Percentiles rank a stretch among this genome's conserved stretches.
Evolutionary conservation across 2,113 vertebrate species (phyloP).

Genomic region (Chaetodon auriga): DNA sequence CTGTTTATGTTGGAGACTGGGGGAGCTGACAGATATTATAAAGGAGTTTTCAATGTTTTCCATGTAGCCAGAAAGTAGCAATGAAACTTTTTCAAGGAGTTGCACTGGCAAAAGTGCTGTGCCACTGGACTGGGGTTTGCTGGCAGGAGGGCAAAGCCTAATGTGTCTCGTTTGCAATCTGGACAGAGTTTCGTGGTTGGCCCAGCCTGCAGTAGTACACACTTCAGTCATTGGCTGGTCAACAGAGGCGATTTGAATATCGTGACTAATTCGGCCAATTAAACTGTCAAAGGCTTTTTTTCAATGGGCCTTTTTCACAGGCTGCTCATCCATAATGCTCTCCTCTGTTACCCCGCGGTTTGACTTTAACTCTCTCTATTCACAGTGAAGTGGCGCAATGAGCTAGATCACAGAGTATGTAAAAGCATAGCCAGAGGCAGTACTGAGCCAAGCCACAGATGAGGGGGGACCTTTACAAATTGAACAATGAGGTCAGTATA

Average conservation of each 20-base stretch:
- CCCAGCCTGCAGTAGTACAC: conserved; percentile 64
- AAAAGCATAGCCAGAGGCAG: conserved; percentile 72
- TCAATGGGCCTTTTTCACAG: conserved; percentile 72
- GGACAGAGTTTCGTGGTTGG: conserved; percentile 70
- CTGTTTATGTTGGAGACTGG: conserved; percentile 81
- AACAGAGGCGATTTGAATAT: conserved; percentile 80
- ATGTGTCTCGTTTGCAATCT: conserved; percentile 77
- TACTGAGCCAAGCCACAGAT: conserved; percentile 62
- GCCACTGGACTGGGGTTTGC: conserved; percentile 62
- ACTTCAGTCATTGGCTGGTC: conserved; percentile 77
- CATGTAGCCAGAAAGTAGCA: conserved; percentile 75
- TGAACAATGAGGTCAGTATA: conserved; percentile 75
- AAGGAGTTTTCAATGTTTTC: conserved; percentile 77
- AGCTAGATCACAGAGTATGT: conserved; percentile 76
- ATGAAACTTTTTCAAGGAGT: conserved; percentile 67
- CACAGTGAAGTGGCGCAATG: conserved; percentile 73
- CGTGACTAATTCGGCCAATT: conserved; percentile 83
- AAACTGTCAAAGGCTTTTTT: conserved; percentile 79
- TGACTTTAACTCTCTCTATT: conserved; percentile 76
- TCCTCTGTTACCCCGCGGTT: conserved; percentile 73
- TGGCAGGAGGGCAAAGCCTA: conserved; percentile 72
- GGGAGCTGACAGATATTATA: conserved; percentile 80
- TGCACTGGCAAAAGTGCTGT: conserved; percentile 58
- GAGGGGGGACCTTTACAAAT: conserved; percentile 61
- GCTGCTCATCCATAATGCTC: conserved; percentile 81